Evolutionary conservation across 2,113 vertebrate species (phyloP).

Genomic region (Toxotes jaculatrix): DNA sequence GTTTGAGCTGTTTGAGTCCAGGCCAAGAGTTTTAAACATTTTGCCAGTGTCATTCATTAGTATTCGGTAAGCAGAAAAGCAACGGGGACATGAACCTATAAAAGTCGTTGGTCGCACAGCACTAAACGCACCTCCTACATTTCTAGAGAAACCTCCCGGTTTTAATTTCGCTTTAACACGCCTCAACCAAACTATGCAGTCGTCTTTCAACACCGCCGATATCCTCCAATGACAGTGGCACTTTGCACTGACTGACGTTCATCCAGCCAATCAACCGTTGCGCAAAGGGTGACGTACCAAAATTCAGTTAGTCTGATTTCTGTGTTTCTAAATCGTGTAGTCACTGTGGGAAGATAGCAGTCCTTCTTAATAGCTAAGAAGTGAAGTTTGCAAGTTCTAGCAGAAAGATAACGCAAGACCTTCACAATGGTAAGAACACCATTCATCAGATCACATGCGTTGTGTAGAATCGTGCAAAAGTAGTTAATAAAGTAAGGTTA

Average conservation of each 20-base stretch:
- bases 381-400: neutral
- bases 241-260: accelerated
- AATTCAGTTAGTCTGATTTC: neutral
- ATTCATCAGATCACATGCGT: accelerated
- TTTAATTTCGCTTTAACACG: constrained; percentile 66
- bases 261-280: constrained; percentile 51
- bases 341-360: constrained; percentile 67
- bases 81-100: too few species aligned
- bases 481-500: neutral
- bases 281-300: neutral
- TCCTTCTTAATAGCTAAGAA: neutral
- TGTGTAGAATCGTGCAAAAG: neutral
- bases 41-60: neutral
- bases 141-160: neutral
- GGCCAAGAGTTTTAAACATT: neutral
- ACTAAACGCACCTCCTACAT: neutral
- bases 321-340: constrained; percentile 82
- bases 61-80: neutral
- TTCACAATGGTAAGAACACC: constrained; percentile 72
- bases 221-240: constrained; percentile 35
- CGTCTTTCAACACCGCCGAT: accelerated
- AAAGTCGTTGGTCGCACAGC: neutral
- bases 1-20: neutral
- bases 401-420: neutral
- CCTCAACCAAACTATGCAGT: constrained; percentile 65